Conservation (phyloP, 2,797 vertebrate species). For the Leucoraja ocellata region DNA sequence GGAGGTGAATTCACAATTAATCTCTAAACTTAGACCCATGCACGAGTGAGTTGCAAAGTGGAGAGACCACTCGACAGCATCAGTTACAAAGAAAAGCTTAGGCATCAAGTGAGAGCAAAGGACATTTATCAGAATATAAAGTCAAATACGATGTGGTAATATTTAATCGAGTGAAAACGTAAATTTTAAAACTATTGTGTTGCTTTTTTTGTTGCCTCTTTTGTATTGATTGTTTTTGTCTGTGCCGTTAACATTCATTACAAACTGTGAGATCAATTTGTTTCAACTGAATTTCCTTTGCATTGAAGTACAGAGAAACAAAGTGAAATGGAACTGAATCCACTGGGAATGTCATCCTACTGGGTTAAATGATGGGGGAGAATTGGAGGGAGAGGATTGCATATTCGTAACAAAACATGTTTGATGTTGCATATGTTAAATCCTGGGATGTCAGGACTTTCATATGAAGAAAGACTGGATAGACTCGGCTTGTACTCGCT, state of each 20-base stretch:
- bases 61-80: not conserved
- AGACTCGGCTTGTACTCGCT: no score
- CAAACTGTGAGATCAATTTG: not conserved
- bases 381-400: not conserved
- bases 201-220: not conserved
- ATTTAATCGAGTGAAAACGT: not conserved
- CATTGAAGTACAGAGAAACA: conserved; percentile 15
- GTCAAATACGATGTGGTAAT: not conserved
- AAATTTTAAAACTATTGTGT: not conserved
- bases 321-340: conserved; percentile 23
- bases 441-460: no score
- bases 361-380: not conserved
- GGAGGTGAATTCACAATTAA: not conserved
- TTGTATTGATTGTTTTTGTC: not conserved
- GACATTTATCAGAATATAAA: conserved; percentile 3
- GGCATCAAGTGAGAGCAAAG: not conserved
- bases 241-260: conserved; percentile 1
- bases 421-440: not conserved
- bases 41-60: not conserved
- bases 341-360: not conserved
- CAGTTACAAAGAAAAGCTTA: conserved; percentile 6
- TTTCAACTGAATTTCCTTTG: conserved; percentile 24
- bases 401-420: not conserved
- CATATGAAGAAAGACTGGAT: no score
- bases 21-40: not conserved